Evolutionary conservation across 1,140 invertebrate species (phyloP).

Genomic region (Pantala flavescens): DNA sequence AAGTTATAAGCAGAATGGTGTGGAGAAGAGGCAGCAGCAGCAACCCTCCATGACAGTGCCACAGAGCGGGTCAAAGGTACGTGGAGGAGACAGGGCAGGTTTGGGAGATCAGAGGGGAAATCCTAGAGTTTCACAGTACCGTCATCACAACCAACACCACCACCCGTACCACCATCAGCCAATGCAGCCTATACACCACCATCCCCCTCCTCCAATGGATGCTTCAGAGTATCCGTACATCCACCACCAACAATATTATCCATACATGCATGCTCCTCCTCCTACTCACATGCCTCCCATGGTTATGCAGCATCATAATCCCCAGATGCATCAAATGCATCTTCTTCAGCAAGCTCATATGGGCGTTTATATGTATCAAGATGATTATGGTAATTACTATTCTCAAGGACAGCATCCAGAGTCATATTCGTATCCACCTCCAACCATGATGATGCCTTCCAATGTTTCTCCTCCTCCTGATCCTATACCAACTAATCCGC

Average conservation of each 20-base stretch:
- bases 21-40: conserved; percentile 15
- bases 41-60: conserved; percentile 15
- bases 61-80: conserved; percentile 17
- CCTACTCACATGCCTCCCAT: neutral
- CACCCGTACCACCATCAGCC: conserved; percentile 13
- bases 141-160: conserved; percentile 18
- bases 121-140: conserved; percentile 14
- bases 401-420: conserved; percentile 5
- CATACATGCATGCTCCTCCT: conserved; percentile 3
- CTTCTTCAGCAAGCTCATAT: neutral
- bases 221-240: neutral
- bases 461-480: neutral
- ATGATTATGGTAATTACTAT: neutral
- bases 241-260: conserved; percentile 13
- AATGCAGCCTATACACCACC: neutral
- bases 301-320: neutral
- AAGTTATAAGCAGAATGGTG: conserved; percentile 21
- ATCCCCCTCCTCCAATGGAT: neutral
- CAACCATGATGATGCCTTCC: conserved; percentile 3
- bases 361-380: neutral
- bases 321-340: neutral
- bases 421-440: conserved; percentile 15
- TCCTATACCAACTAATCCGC: conserved; percentile 11
- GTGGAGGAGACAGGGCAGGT: conserved; percentile 16
- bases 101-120: conserved; percentile 18